phyloP scores from a whole-genome alignment of 2,113 vertebrate genomes.

The Mustela nigripes region DNA sequence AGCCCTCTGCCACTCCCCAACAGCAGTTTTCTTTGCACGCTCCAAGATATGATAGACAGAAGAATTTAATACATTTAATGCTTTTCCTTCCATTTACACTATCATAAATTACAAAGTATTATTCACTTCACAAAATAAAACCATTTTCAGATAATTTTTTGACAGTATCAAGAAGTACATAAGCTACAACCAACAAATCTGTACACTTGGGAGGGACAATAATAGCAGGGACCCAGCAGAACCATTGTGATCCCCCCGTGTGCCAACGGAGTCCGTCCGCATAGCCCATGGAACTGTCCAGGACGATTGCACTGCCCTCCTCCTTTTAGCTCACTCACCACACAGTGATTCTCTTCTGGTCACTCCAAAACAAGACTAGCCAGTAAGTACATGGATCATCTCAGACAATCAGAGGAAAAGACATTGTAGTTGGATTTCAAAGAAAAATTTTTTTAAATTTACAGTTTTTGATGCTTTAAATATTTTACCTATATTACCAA shows the following conservation, averaged over 20 bases:
- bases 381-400: constrained; percentile 72
- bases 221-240: constrained; percentile 73
- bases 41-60: constrained; percentile 81
- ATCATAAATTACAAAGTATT: constrained; percentile 92
- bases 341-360: constrained; percentile 81
- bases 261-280: constrained; percentile 68
- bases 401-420: constrained; percentile 76
- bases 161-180: constrained; percentile 89
- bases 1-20: neutral
- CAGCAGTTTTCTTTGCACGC: neutral
- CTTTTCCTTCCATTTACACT: constrained; percentile 89
- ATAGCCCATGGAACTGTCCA: constrained; percentile 79
- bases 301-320: constrained; percentile 54
- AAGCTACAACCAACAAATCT: constrained; percentile 86
- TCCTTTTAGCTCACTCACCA: constrained; percentile 57
- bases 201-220: constrained; percentile 80
- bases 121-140: constrained; percentile 93
- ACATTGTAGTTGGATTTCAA: constrained; percentile 17
- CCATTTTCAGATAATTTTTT: constrained; percentile 90
- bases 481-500: constrained; percentile 82
- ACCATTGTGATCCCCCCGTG: constrained; percentile 59
- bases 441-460: neutral
- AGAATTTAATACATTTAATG: constrained; percentile 89
- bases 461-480: constrained; percentile 74
- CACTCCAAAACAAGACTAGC: constrained; percentile 80